These are phyloP conservation scores for Penaeus indicus DNA, from an alignment of 1,140 invertebrate species.

Conservation along the genomic window DNA sequence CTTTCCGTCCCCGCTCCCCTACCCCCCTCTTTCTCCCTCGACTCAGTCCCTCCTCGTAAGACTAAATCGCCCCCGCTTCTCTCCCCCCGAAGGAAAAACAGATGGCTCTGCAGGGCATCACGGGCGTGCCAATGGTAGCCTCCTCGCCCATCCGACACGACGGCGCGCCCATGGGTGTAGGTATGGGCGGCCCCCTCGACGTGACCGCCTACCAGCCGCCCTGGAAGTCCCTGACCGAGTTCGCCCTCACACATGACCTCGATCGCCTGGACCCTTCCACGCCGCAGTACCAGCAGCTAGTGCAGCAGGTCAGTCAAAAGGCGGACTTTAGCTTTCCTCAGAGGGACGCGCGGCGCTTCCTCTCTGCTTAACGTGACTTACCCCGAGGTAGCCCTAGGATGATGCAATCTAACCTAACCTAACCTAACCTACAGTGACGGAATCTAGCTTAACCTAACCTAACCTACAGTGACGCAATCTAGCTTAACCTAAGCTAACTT, in stretches of 20 bases:
- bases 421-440: too few relatives aligned
- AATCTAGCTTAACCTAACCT: too few relatives aligned
- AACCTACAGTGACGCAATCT: too few relatives aligned
- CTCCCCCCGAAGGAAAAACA: conserved; percentile 61
- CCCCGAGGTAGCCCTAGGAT: too few relatives aligned
- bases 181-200: conserved; percentile 77
- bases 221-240: conserved; percentile 96
- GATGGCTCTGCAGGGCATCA: conserved; percentile 70
- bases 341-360: background rate
- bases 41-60: background rate
- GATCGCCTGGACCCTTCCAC: conserved; percentile 86
- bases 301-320: conserved; percentile 83
- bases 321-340: background rate
- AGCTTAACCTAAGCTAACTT: too few relatives aligned
- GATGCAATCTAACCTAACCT: too few relatives aligned
- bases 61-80: background rate
- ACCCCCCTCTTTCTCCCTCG: background rate
- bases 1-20: background rate
- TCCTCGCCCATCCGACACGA: conserved; percentile 81
- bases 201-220: conserved; percentile 97
- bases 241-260: conserved; percentile 92
- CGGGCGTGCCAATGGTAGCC: conserved; percentile 97
- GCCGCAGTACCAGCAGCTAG: conserved; percentile 95
- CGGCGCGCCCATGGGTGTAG: conserved; percentile 64
- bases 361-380: too few relatives aligned